Conservation (phyloP, 2,797 vertebrate species). For the Xenops minutus region DNA sequence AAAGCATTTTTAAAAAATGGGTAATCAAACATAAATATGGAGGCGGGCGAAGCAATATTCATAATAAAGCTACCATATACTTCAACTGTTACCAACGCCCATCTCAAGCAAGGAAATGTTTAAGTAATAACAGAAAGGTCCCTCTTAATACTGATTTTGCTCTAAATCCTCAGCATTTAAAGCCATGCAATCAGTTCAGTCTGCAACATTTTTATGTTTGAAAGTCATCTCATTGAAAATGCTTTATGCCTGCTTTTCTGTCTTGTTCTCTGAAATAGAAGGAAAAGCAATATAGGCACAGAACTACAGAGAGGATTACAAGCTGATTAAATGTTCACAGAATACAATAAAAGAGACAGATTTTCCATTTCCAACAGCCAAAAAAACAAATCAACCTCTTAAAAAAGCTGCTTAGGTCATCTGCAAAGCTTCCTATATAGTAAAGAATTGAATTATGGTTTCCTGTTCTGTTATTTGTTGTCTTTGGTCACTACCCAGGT, state of each 20-base stretch:
- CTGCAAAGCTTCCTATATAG: constrained; percentile 52
- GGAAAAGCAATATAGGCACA: background rate
- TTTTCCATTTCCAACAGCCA: constrained; percentile 71
- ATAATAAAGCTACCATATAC: background rate
- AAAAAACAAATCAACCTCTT: constrained; percentile 5
- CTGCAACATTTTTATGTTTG: background rate
- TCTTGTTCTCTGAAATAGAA: background rate
- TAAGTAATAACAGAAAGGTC: constrained; percentile 24
- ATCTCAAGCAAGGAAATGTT: background rate
- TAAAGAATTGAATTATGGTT: constrained; percentile 59
- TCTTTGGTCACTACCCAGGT: constrained; percentile 65
- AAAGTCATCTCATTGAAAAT: background rate
- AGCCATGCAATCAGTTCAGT: background rate
- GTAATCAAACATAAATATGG: background rate
- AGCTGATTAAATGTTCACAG: constrained; percentile 36
- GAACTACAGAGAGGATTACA: background rate
- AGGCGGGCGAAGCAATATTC: background rate
- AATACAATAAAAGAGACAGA: constrained; percentile 52
- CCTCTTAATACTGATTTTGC: constrained; percentile 45
- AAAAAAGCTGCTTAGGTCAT: constrained; percentile 27
- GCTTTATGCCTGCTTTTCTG: background rate
- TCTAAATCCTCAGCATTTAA: constrained; percentile 19
- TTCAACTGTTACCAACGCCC: background rate
- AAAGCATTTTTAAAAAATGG: background rate
- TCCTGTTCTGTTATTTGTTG: constrained; percentile 70